Percentiles rank a stretch among this genome's conserved stretches.
Conservation (phyloP, 2,888 invertebrate genomes). For the Encarsia formosa region DNA sequence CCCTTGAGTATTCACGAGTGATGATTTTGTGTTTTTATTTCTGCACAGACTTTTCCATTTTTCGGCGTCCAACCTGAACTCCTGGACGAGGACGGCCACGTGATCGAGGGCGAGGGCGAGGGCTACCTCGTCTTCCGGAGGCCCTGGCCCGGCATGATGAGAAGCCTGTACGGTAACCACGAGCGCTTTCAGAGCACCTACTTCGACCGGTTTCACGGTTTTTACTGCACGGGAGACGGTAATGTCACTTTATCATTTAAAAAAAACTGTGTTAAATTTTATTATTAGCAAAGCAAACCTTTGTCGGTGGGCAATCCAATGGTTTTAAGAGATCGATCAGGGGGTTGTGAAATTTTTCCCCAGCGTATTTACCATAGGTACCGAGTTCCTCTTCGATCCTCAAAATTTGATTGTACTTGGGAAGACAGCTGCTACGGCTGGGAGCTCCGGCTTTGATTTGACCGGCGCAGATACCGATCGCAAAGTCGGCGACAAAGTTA, state of each 20-base stretch:
- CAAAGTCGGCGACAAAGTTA: conserved; percentile 42
- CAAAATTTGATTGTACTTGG: conserved; percentile 46
- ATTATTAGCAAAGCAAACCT: too few relatives aligned
- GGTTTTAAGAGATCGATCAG: too few relatives aligned
- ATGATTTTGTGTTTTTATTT: neutral
- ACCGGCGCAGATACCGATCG: conserved; percentile 40
- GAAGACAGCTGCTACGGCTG: conserved; percentile 38
- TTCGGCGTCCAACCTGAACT: conserved; percentile 91
- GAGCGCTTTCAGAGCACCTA: conserved; percentile 86
- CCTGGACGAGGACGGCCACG: conserved; percentile 81
- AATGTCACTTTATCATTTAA: conserved; percentile 46
- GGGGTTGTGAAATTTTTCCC: conserved; percentile 35
- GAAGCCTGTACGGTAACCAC: conserved; percentile 88
- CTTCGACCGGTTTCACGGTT: conserved; percentile 94
- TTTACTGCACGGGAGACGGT: conserved; percentile 98
- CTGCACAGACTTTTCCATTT: conserved; percentile 84
- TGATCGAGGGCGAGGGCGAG: conserved; percentile 83
- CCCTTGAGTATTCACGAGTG: too few relatives aligned
- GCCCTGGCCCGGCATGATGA: conserved; percentile 99
- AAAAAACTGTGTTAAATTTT: too few relatives aligned
- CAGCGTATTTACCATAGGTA: conserved; percentile 40
- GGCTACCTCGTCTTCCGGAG: conserved; percentile 90
- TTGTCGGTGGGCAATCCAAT: too few relatives aligned
- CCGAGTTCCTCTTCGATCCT: conserved; percentile 46
- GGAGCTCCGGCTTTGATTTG: conserved; percentile 46